Evolutionary conservation across 2,797 vertebrate species (phyloP), one percentile per base, ranked within the genome.

Genomic region (Pantherophis vulpinus): DNA sequence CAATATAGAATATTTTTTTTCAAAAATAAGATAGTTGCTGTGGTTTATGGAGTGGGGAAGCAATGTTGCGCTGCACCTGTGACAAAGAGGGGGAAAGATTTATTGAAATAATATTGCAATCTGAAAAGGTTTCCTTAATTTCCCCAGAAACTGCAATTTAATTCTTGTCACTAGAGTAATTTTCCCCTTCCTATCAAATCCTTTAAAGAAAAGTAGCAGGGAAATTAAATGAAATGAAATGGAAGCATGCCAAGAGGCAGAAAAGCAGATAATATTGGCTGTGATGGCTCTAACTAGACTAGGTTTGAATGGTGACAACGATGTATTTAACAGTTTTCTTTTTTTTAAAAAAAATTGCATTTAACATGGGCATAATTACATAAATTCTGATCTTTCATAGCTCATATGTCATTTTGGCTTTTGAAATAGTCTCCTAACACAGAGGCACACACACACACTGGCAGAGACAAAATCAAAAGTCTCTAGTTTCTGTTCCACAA

Each of bases 61-160:
- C 59, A 86, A 83, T 91, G 91, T 94, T 95, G 42, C 70, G 18
- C 61, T 93, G 92, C 56, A 87, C 91, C 83, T 91, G 92, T 94
- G 93, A 94, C 95, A 94, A 86, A 63, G 94, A 96, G 94, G 95
- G 56, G 59, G n/a, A 90, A 6, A n/a, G 90, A 90, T 59, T 32
- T 90, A 23, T 79, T 96, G 87, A 95, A 95, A 96, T 91, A 92
- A 92, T 90, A 96, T 1, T 94, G 11, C 93, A 93, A 94, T 96
- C 94, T 87, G 93, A 95, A 94, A 94, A 93, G 95, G 93, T 91
- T 13, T 58, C 86, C 91, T 90, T 92, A 95, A 63, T 95, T 96
- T 95, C 79, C 88, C 32, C 95, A 94, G 95, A 94, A 95, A 37
- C 54, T 3, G 14, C 91, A 89, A 93, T 95, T 94, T 94, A 95